Conservation (phyloP, 2,888 invertebrate species). For the Apodemia zela region DNA sequence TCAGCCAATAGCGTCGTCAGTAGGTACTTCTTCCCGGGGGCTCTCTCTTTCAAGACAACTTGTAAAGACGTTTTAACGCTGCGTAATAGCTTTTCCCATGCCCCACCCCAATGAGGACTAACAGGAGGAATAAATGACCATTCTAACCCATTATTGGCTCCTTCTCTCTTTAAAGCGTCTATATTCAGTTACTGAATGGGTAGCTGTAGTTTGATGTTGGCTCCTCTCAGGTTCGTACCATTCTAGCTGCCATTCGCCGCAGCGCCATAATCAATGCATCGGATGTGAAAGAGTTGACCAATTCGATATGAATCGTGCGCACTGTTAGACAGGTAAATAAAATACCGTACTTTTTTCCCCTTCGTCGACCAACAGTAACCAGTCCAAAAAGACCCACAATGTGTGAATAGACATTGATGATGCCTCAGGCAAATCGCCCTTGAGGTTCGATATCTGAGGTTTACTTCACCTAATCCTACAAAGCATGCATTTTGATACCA, state of each 20-base stretch:
- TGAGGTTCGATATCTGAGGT: neutral
- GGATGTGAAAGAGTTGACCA: neutral
- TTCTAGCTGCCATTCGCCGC: slow-evolving; percentile 17
- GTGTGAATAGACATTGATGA: neutral
- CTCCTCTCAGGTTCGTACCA: slow-evolving; percentile 32
- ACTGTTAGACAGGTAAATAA: slow-evolving; percentile 21
- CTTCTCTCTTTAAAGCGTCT: too few relatives aligned
- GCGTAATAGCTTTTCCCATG: slow-evolving; percentile 28
- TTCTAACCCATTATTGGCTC: neutral
- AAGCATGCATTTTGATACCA: neutral
- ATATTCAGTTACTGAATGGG: slow-evolving; percentile 24
- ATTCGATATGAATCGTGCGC: neutral
- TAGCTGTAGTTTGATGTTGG: slow-evolving; percentile 29
- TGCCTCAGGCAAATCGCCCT: neutral
- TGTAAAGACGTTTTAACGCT: slow-evolving; percentile 25
- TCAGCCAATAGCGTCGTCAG: neutral
- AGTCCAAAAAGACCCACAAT: neutral
- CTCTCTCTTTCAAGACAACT: slow-evolving; percentile 15
- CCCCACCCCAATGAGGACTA: slow-evolving; percentile 26
- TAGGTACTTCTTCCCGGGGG: neutral
- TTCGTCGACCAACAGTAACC: neutral
- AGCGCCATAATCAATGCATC: neutral
- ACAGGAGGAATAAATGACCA: slow-evolving; percentile 27
- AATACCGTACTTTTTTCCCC: slow-evolving; percentile 36
- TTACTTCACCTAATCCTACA: neutral